phyloP scores from a whole-genome alignment of 2,797 vertebrate genomes.

The Pangasius larnaudii region DNA sequence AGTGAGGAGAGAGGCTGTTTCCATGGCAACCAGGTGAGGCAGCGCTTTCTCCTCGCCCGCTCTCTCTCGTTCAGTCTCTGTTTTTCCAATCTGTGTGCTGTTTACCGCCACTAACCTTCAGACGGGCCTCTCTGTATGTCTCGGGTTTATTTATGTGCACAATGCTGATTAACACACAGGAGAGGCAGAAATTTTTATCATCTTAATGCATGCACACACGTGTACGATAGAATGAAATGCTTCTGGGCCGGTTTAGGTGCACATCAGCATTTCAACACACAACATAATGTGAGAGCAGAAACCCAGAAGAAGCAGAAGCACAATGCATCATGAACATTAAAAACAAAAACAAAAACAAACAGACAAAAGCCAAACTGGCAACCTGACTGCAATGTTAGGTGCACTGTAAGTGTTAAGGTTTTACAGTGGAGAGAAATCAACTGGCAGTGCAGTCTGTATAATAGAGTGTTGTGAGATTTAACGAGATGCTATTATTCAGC shows the following conservation, averaged over 20 bases:
- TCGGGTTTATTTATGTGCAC: background rate
- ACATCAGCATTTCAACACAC: background rate
- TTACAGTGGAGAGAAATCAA: background rate
- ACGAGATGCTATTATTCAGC: background rate
- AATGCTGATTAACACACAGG: background rate
- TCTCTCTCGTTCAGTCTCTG: conserved; percentile 18
- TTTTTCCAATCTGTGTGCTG: background rate
- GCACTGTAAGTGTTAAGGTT: background rate
- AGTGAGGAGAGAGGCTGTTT: conserved; percentile 72
- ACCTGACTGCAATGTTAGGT: background rate
- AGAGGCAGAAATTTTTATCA: background rate
- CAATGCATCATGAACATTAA: too few species aligned
- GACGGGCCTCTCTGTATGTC: background rate
- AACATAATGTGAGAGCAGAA: background rate
- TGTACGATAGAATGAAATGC: background rate
- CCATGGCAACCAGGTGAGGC: conserved; percentile 72
- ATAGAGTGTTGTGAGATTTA: background rate
- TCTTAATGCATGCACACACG: background rate
- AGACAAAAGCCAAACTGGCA: background rate
- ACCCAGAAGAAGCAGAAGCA: background rate
- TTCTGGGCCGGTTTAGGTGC: background rate
- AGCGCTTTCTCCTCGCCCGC: conserved; percentile 49
- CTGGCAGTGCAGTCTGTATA: background rate
- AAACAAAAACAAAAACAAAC: background rate
- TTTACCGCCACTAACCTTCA: background rate